A percentile compares a stretch with the other conserved stretches of the same genome.
Conservation (phyloP, 2,113 vertebrate genomes). For the Actinemys pallida region DNA sequence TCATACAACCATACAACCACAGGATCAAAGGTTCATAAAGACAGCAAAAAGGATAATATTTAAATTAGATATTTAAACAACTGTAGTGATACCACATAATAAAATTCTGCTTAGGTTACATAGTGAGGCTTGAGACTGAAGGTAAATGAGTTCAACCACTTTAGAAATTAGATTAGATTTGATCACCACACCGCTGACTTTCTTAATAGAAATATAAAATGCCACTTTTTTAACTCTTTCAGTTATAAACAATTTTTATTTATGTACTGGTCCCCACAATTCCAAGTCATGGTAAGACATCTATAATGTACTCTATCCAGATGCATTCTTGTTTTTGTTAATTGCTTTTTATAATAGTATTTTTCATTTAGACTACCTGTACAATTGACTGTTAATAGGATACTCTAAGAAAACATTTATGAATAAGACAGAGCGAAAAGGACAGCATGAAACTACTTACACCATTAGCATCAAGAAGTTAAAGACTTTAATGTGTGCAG, state of each 20-base stretch:
- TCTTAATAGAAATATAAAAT: not conserved
- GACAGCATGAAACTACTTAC: not conserved
- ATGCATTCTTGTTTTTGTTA: not conserved
- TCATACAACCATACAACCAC: not conserved
- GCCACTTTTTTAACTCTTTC: not conserved
- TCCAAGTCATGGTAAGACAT: not conserved
- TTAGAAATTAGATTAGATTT: not conserved
- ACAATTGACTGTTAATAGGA: not conserved
- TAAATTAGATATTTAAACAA: not conserved
- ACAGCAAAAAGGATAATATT: not conserved
- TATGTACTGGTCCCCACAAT: not conserved
- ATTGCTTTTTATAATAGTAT: not conserved
- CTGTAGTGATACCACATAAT: not conserved
- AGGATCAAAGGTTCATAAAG: not conserved
- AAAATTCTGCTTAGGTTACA: not conserved
- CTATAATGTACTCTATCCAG: not conserved
- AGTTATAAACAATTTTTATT: not conserved
- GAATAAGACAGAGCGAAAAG: no score
- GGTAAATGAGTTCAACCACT: not conserved
- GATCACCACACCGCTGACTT: not conserved
- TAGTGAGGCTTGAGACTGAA: not conserved
- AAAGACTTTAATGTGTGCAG: not conserved
- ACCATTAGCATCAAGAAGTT: not conserved
- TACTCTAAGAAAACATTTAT: not conserved
- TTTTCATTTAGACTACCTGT: not conserved